Percentiles rank a stretch among this genome's conserved stretches.
phyloP scores from a whole-genome alignment of 2,888 invertebrate genomes.

The Polymixis flavicincta region DNA sequence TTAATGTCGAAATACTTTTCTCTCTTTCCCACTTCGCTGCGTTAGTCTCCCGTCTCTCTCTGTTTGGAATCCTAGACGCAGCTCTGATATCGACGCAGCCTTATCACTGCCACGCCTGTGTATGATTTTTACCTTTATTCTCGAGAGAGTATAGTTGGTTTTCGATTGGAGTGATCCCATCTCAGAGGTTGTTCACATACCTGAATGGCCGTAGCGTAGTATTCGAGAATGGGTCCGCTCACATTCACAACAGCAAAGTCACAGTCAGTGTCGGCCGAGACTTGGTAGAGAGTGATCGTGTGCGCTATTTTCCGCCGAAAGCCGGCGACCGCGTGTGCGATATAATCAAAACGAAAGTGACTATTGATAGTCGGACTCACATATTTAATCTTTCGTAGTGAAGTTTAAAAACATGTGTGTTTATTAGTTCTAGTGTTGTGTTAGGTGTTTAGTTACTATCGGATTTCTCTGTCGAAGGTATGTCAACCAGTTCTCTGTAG shows the following conservation, averaged over 20 bases:
- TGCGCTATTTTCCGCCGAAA: slow-evolving; percentile 54
- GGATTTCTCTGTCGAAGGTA: slow-evolving; percentile 79
- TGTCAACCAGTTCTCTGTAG: slow-evolving; percentile 73
- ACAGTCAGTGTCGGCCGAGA: slow-evolving; percentile 80
- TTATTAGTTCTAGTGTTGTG: slow-evolving; percentile 70
- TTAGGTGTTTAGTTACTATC: slow-evolving; percentile 63
- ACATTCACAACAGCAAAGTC: slow-evolving; percentile 78
- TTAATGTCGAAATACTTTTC: slow-evolving; percentile 78
- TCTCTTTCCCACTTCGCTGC: slow-evolving; percentile 72
- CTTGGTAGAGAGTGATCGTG: slow-evolving; percentile 59
- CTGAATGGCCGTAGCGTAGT: slow-evolving; percentile 89
- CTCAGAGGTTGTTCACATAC: slow-evolving; percentile 86
- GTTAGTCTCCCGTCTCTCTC: slow-evolving; percentile 74
- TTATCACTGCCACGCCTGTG: slow-evolving; percentile 80
- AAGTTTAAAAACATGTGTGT: slow-evolving; percentile 84
- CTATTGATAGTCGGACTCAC: slow-evolving; percentile 72
- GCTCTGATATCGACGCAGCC: slow-evolving; percentile 89
- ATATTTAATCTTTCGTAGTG: slow-evolving; percentile 80
- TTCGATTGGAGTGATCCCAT: slow-evolving; percentile 73
- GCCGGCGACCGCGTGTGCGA: slow-evolving; percentile 79
- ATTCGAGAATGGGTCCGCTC: slow-evolving; percentile 84
- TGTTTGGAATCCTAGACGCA: slow-evolving; percentile 86
- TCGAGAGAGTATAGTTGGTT: slow-evolving; percentile 72
- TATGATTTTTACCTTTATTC: slow-evolving; percentile 75
- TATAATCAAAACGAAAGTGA: slow-evolving; percentile 67